These are phyloP conservation scores for Drosophila prostipennis DNA, from an alignment of 2,888 invertebrate genomes.

Conservation along the genomic window DNA sequence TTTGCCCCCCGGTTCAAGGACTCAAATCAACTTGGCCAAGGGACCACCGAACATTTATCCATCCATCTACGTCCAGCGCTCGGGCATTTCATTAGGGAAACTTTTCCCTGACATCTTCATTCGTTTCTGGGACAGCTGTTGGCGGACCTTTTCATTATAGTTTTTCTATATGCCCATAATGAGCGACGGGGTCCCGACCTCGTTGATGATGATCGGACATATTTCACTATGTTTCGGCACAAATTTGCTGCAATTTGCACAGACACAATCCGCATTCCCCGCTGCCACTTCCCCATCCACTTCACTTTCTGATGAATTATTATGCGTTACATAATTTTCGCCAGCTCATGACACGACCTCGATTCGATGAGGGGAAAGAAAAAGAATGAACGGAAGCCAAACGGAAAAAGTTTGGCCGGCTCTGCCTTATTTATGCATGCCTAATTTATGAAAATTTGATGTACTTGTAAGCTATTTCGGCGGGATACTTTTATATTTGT, in stretches of 20 bases:
- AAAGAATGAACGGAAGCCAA: constrained; percentile 4
- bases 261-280: constrained; percentile 23
- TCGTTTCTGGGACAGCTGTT: constrained; percentile 24
- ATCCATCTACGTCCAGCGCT: constrained; percentile 32
- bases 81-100: constrained; percentile 31
- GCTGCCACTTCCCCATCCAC: neutral
- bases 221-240: constrained; percentile 29
- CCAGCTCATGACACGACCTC: constrained; percentile 66
- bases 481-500: constrained; percentile 78
- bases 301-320: constrained; percentile 65
- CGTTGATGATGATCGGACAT: constrained; percentile 32
- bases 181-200: constrained; percentile 16
- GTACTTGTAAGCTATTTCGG: constrained; percentile 78
- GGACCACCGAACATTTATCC: neutral
- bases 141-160: constrained; percentile 27
- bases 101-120: constrained; percentile 34
- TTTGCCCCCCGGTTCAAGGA: constrained; percentile 3
- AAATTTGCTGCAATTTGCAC: constrained; percentile 75
- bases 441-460: constrained; percentile 80
- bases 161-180: constrained; percentile 28
- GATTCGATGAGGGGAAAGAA: neutral
- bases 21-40: constrained; percentile 20
- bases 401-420: constrained; percentile 57
- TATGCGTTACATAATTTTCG: constrained; percentile 75
- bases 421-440: constrained; percentile 74